Base-by-base conservation (phyloP, 2,113 vertebrate genomes). In the Tamias sibiricus region DNA sequence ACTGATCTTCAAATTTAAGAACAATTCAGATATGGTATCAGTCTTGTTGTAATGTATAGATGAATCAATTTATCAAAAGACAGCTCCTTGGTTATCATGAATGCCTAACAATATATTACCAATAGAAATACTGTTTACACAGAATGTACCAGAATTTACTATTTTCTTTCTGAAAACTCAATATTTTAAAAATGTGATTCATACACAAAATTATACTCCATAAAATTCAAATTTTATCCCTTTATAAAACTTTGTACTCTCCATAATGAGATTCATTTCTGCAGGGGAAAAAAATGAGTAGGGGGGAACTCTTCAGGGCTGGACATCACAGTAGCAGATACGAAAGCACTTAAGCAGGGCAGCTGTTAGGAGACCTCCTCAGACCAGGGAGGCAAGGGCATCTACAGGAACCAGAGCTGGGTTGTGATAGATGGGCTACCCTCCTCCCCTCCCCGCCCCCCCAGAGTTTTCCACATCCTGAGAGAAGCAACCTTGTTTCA, bases 171-270 rank as follows among this genome's bases (percentile, higher is more conserved):
- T 82, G 84, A 87, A 93, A 90, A 87, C 49, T 93, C 16, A 40
- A 19, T 32, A 71, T 54, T 86, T 90, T 28, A 75, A 90, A 75
- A 96, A 96, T 93, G 85, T 97, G 98, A 97, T 90, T 98, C 95
- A 92, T 98, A 98, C 97, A 98, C 96, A 98, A 97, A 98, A 98
- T 98, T 98, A 98, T 96, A 96, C 98, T 98, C 97, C 98, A 81
- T 94, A 98, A 95, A 98, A 97, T 93, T 95, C 92, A 98, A 98
- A 98, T 97, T 97, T 96, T 97, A 98, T 98, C 98, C 98, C 96
- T 97, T 97, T 82, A 96, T 94, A 97, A 93, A 92, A 28, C 57
- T 91, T 17, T 91, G 97, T 97, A 90, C 44, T 94, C 66, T 98
- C 95, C 98, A 98, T 98, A n/a, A 22, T 87, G 92, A 89, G 85